phyloP scores from a whole-genome alignment of 2,888 invertebrate genomes.

The Andrena bicolor region DNA sequence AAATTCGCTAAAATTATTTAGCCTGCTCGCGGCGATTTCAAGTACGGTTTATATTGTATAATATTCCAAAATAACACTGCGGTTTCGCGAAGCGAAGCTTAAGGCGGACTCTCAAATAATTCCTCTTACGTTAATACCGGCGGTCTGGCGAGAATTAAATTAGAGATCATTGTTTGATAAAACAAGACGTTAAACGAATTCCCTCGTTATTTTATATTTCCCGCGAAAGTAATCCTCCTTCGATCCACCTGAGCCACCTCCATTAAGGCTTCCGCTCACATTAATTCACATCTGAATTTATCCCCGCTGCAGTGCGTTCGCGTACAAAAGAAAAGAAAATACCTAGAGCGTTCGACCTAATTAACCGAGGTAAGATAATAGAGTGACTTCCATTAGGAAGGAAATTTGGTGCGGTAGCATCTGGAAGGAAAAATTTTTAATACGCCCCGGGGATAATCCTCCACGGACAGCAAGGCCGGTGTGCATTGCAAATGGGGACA shows the following conservation, averaged over 20 bases:
- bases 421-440: slow-evolving; percentile 54
- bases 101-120: neutral
- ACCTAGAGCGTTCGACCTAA: slow-evolving; percentile 56
- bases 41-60: neutral
- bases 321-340: slow-evolving; percentile 2
- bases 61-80: neutral
- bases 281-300: slow-evolving; percentile 58
- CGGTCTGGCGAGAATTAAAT: slow-evolving; percentile 9
- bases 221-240: slow-evolving; percentile 37
- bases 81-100: neutral
- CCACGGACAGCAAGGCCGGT: slow-evolving; percentile 5
- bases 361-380: slow-evolving; percentile 60
- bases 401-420: slow-evolving; percentile 53
- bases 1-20: too few relatives aligned
- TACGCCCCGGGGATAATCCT: slow-evolving; percentile 47
- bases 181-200: slow-evolving; percentile 24
- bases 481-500: slow-evolving; percentile 35
- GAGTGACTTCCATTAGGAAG: slow-evolving; percentile 61
- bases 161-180: slow-evolving; percentile 8
- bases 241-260: slow-evolving; percentile 29
- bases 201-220: slow-evolving; percentile 38
- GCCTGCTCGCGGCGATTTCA: neutral
- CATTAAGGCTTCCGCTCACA: slow-evolving; percentile 34
- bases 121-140: too few relatives aligned
- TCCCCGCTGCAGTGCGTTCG: slow-evolving; percentile 12